phyloP scores from a whole-genome alignment of 1,140 invertebrate species.

The Bombus affinis region DNA sequence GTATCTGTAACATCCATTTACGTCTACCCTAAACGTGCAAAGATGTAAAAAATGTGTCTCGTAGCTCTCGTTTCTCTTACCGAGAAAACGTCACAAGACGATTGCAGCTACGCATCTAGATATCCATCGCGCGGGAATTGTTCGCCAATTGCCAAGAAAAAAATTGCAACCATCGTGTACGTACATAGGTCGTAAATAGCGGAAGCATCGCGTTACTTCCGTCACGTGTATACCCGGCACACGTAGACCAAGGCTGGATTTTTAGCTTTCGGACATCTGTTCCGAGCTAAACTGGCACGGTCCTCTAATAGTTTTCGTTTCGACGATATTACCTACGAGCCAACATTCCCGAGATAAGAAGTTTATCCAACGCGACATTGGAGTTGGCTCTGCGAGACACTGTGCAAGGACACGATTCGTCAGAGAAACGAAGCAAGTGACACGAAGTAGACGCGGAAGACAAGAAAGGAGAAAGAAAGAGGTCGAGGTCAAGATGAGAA shows the following conservation, averaged over 20 bases:
- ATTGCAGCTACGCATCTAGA: not conserved
- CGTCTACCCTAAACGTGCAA: too few species aligned
- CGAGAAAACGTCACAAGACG: not conserved
- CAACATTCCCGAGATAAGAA: slow-evolving; percentile 34
- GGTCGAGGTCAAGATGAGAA: slow-evolving; percentile 17
- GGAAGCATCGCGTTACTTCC: slow-evolving; percentile 13
- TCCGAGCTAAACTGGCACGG: not conserved
- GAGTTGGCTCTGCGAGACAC: not conserved
- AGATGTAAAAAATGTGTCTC: too few species aligned
- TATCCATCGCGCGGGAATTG: not conserved
- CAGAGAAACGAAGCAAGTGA: slow-evolving; percentile 26
- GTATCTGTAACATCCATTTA: too few species aligned
- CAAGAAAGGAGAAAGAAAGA: not conserved
- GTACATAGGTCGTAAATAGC: slow-evolving; percentile 23
- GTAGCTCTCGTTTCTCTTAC: not conserved
- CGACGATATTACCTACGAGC: slow-evolving; percentile 43
- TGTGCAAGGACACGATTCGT: slow-evolving; percentile 16
- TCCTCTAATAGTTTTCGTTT: slow-evolving; percentile 54
- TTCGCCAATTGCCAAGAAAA: not conserved
- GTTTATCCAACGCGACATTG: slow-evolving; percentile 27
- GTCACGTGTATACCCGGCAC: not conserved
- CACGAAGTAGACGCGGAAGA: slow-evolving; percentile 2
- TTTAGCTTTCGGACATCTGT: slow-evolving; percentile 22
- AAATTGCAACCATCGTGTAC: not conserved
- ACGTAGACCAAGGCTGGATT: not conserved